phyloP scores from a whole-genome alignment of 2,888 invertebrate species.

The Campaea margaritaria region DNA sequence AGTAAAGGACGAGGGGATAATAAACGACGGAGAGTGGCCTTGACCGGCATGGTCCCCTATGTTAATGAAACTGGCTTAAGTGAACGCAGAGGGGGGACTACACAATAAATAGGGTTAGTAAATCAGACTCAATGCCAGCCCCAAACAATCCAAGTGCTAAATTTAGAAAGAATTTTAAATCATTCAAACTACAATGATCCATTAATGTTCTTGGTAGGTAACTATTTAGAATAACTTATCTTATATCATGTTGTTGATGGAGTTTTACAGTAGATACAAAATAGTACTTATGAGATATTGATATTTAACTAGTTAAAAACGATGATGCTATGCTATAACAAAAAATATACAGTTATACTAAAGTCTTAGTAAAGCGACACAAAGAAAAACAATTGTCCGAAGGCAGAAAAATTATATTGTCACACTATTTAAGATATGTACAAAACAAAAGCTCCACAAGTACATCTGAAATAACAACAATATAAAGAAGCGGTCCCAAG shows the following conservation, averaged over 20 bases:
- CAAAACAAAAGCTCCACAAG: conserved; percentile 16
- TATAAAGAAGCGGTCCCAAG: conserved; percentile 35
- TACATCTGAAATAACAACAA: conserved; percentile 22
- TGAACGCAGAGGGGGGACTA: conserved; percentile 10
- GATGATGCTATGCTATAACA: no score
- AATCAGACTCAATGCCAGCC: conserved; percentile 14
- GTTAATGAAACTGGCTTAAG: neutral
- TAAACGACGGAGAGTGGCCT: neutral
- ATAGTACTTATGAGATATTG: no score
- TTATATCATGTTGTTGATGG: no score
- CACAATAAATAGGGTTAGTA: conserved; percentile 12
- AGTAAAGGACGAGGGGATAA: neutral
- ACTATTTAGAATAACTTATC: no score
- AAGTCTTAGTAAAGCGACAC: neutral
- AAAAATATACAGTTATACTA: neutral
- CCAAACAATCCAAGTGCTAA: neutral
- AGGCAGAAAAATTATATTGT: neutral
- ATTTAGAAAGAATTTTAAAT: neutral
- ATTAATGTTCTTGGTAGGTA: no score
- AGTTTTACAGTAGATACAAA: no score
- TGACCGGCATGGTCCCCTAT: neutral
- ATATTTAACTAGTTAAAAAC: no score
- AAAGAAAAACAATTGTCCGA: neutral
- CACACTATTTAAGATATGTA: conserved; percentile 2
- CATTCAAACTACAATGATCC: neutral